Evolutionary conservation across 1,140 invertebrate species (phyloP).

Genomic region (Oedothorax gibbosus): DNA sequence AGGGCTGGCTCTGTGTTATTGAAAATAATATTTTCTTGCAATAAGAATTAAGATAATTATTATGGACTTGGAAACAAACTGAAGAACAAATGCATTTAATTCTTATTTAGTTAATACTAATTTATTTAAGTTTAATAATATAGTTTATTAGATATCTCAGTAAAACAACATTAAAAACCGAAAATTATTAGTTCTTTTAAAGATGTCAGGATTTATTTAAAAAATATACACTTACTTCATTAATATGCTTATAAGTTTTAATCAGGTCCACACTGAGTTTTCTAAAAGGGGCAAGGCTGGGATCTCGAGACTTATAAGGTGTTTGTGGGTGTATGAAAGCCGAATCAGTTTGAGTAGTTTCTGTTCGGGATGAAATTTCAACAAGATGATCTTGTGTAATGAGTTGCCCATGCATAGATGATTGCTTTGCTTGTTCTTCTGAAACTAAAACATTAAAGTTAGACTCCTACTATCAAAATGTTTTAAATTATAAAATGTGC

Average conservation of each 20-base stretch:
- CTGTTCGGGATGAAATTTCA: slow-evolving; percentile 66
- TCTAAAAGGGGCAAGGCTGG: slow-evolving; percentile 88
- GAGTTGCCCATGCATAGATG: slow-evolving; percentile 85
- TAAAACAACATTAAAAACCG: background rate
- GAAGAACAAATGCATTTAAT: too few species aligned
- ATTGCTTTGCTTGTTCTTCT: slow-evolving; percentile 68
- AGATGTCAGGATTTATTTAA: background rate
- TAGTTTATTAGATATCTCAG: background rate
- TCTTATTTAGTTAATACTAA: too few species aligned
- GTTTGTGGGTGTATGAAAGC: slow-evolving; percentile 56
- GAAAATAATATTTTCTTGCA: too few species aligned
- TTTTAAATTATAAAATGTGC: background rate
- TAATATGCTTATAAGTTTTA: slow-evolving; percentile 99
- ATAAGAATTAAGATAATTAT: too few species aligned
- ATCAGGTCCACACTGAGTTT: slow-evolving; percentile 99
- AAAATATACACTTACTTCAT: slow-evolving; percentile 86
- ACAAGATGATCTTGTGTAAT: slow-evolving; percentile 87
- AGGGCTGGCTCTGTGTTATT: too few species aligned
- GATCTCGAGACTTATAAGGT: slow-evolving; percentile 82
- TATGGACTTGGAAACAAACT: too few species aligned
- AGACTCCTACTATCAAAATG: background rate
- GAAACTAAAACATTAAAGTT: slow-evolving; percentile 24
- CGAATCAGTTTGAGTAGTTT: slow-evolving; percentile 59
- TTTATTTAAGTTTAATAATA: background rate
- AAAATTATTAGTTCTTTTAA: too few species aligned